Evolutionary conservation across 2,888 invertebrate species (phyloP).

Genomic region (Drosophila austrosaltans): DNA sequence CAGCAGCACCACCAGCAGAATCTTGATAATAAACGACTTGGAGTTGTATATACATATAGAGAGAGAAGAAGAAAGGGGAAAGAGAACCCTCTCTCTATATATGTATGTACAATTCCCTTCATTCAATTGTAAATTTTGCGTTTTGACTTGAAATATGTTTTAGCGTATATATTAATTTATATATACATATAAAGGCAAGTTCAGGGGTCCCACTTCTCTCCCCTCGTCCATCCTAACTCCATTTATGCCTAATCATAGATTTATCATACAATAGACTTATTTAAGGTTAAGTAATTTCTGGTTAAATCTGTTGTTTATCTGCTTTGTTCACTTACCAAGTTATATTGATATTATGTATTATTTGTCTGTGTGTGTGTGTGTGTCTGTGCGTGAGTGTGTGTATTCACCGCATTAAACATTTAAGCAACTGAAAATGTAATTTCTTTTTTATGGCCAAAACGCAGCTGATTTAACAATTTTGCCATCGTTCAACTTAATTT

Average conservation of each 20-base stretch:
- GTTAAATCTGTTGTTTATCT: constrained; percentile 13
- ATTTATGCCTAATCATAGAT: constrained; percentile 10
- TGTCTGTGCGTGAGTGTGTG: constrained; percentile 47
- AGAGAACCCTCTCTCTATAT: too few relatives aligned
- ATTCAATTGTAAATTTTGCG: constrained; percentile 61
- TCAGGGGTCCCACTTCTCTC: background rate
- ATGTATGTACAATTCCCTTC: constrained; percentile 6
- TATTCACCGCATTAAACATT: constrained; percentile 61
- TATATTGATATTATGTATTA: constrained; percentile 14
- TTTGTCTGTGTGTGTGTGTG: background rate
- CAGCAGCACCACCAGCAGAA: constrained; percentile 23
- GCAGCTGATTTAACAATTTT: constrained; percentile 69
- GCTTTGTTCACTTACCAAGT: constrained; percentile 17
- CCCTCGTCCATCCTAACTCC: background rate
- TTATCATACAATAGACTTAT: constrained; percentile 22
- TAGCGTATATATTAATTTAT: constrained; percentile 20
- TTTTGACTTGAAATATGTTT: constrained; percentile 55
- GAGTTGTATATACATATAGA: constrained; percentile 28
- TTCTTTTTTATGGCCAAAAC: constrained; percentile 48
- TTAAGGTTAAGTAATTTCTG: constrained; percentile 22
- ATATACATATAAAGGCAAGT: background rate
- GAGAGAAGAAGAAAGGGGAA: background rate
- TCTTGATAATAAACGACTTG: constrained; percentile 69
- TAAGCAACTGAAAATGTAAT: constrained; percentile 52
- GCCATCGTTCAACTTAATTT: constrained; percentile 59